Evolutionary conservation across 2,113 vertebrate genomes (phyloP), one percentile per base, ranked within the genome.

Genomic region (Lipophrys pholis): DNA sequence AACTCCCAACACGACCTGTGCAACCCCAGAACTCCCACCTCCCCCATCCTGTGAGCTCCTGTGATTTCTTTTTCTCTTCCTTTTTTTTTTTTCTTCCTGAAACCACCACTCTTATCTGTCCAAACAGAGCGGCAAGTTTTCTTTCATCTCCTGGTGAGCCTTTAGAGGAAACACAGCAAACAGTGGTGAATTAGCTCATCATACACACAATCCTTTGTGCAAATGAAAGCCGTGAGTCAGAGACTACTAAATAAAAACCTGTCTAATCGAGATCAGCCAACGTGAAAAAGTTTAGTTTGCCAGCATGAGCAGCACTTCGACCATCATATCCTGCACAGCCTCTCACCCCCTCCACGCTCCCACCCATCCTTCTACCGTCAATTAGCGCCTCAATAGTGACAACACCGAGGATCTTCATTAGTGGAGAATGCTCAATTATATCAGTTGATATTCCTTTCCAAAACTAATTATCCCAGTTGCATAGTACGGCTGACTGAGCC

Each of bases 381-480:
- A 93, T 94, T 93, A 94, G 93, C 89, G 83, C 92, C 92, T 93
- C 80, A 73, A 81, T 84, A 92, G 78, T 90, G 83, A 93, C 92
- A 94, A 93, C 87, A 91, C 90, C 79, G 87, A 92, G 91, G 85
- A 93, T 94, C 93, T 93, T 94, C 92, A 94, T 95, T 94, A 94
- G 92, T 59, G 74, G 83, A 93, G 92, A 94, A 92, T 91, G 91
- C 92, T 94, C 91, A 93, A 92, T 94, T 95, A 95, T 94, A 93
- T 93, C 88, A 87, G 87, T 92, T 93, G 88, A 93, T 94, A 92
- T 92, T 94, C 87, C 85, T 91, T 93, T 93, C 94, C 93, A 94
- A 94, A 94, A 94, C 90, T 92, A 94, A 95, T 95, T 94, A 94
- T 93, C 92, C 89, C 73, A 88, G 89, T 93, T 91, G 90, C 90